Evolutionary conservation across 2,113 vertebrate species (phyloP).

Genomic region (Crotalus viridis): DNA sequence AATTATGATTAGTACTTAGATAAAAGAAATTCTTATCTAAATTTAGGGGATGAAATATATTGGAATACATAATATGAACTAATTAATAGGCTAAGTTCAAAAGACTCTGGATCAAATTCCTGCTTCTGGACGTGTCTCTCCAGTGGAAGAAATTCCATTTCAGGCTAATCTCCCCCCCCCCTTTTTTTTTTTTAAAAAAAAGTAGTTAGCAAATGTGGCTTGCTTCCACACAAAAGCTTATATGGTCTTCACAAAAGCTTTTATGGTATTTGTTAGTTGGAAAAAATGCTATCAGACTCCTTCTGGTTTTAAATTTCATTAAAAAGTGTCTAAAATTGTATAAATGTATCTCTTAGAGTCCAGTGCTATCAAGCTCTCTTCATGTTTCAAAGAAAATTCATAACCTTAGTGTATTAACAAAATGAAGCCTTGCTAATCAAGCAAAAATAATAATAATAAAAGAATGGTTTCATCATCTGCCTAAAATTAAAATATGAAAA

Average conservation of each 20-base stretch:
- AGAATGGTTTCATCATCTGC: background rate
- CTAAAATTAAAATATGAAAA: background rate
- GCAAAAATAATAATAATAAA: background rate
- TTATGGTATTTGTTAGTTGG: background rate
- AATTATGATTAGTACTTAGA: background rate
- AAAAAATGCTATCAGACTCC: background rate
- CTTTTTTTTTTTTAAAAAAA: background rate
- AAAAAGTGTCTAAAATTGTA: background rate
- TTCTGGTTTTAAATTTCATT: background rate
- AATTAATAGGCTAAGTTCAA: background rate
- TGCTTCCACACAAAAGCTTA: background rate
- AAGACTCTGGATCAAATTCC: background rate
- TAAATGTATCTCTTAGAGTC: background rate
- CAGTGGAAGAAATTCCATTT: background rate
- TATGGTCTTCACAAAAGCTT: background rate
- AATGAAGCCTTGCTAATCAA: background rate
- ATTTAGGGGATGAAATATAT: background rate
- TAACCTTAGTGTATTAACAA: background rate
- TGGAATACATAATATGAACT: background rate
- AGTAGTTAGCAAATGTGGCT: background rate
- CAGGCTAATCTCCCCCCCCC: too few species aligned
- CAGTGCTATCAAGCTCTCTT: background rate
- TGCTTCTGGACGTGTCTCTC: background rate
- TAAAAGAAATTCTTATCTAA: background rate
- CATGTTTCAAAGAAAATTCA: background rate